These are phyloP conservation scores for Yasuhikotakia modesta DNA, from an alignment of 2,797 vertebrate genomes.

Conservation along the genomic window DNA sequence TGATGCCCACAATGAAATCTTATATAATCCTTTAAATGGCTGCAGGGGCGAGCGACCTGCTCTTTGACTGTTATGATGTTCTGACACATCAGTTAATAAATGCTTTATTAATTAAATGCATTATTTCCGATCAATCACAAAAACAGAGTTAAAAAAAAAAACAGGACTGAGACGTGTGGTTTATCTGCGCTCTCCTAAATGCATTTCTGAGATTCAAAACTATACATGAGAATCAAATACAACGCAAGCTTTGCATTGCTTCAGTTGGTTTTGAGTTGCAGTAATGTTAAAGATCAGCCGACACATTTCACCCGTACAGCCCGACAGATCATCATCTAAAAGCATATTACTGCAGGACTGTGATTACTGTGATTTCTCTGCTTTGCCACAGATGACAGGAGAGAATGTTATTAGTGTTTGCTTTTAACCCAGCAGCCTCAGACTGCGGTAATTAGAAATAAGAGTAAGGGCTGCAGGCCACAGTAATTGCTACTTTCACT, in stretches of 20 bases:
- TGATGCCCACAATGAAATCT: too few relatives aligned
- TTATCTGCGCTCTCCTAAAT: conserved; percentile 22
- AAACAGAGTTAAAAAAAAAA: too few relatives aligned
- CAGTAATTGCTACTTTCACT: conserved; percentile 82
- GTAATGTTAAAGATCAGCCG: conserved; percentile 55
- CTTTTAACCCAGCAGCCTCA: conserved; percentile 85
- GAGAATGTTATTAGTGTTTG: conserved; percentile 85
- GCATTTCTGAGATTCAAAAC: conserved; percentile 49
- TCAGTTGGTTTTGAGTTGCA: background rate
- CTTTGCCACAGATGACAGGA: conserved; percentile 84
- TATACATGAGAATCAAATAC: background rate
- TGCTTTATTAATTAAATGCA: too few relatives aligned
- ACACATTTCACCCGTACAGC: conserved; percentile 43
- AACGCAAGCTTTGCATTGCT: too few relatives aligned
- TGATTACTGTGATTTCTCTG: conserved; percentile 72
- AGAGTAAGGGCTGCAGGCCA: conserved; percentile 83
- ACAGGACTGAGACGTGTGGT: too few relatives aligned
- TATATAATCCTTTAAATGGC: too few relatives aligned
- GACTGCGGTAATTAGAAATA: conserved; percentile 87
- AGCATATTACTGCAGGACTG: conserved; percentile 75
- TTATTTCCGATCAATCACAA: too few relatives aligned
- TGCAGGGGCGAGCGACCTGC: too few relatives aligned
- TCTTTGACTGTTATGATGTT: too few relatives aligned
- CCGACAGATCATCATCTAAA: conserved; percentile 67
- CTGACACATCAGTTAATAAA: too few relatives aligned